Evolutionary conservation across 2,888 invertebrate species (phyloP), one percentile per base, ranked within the genome.

Genomic region (Epinotia demarniana): DNA sequence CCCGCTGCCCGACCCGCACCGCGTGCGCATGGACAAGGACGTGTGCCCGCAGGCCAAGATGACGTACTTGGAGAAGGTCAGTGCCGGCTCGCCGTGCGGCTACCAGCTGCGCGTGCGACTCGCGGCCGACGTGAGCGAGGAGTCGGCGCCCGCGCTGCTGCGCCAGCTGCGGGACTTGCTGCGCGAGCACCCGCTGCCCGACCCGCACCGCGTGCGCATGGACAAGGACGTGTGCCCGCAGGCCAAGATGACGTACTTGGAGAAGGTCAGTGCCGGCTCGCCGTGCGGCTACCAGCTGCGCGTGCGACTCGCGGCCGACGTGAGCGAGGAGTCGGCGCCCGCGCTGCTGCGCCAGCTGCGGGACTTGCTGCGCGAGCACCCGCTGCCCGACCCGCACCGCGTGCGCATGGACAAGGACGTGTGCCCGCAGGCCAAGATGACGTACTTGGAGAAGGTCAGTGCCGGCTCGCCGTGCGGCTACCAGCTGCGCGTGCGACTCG

Each of bases 401-500:
- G 93, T 95, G 58, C 83, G 89, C 61, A 89, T 95, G 85, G 75
- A 78, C 4, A 84, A 81, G 1, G 93, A 95, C 43, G 88, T 95
- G 27, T 95, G 95, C 81, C 94, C 94, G 5, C 92, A 94, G 78
- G 90, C 93, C 0, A 87, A 89, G 1, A 87, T 95, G 67, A 94
- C 92, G 0, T 95, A 95, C 82, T 87, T 95, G 67, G 94, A 95
- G 46, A 95, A 95, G 93, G n/a, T n/a, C n/a, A n/a, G n/a, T n/a
- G n/a, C n/a, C n/a, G n/a, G n/a, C n/a, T n/a, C n/a, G n/a, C n/a
- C n/a, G 0, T 85, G 89, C 9, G 95, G 92, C 19, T 93, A 88
- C 84, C 90, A 95, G 81, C 93, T 95, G 80, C 94, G 94, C 81
- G 95, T 95, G 80, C 90, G 91, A 77, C 88, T 95, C 5, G 82